Evolutionary conservation across 2,797 vertebrate genomes (phyloP).

Genomic region (Lutjanus campechanus): DNA sequence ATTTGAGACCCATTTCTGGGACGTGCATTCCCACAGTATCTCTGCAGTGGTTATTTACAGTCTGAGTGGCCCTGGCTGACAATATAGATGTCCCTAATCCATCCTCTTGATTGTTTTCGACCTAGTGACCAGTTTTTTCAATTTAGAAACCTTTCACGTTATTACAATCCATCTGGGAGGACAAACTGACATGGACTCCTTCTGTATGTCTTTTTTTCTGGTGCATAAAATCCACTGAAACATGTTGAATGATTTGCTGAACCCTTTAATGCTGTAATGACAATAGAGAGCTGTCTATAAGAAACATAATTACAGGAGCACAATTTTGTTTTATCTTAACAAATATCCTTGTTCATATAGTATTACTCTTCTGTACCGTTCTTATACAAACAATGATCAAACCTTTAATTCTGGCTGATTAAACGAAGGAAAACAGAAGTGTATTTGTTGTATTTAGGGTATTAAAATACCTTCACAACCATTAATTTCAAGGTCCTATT

Average conservation of each 20-base stretch:
- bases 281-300: too few species aligned
- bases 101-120: slow-evolving; percentile 18
- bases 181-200: neutral
- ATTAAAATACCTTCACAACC: too few species aligned
- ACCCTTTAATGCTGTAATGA: too few species aligned
- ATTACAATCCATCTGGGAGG: neutral
- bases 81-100: slow-evolving; percentile 1
- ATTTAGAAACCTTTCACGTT: neutral
- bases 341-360: too few species aligned
- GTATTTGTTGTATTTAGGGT: too few species aligned
- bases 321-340: too few species aligned
- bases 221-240: neutral
- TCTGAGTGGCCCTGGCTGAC: neutral
- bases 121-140: neutral
- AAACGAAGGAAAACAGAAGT: too few species aligned
- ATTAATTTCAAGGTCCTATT: too few species aligned
- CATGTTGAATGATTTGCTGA: neutral
- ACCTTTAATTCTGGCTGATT: too few species aligned
- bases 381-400: too few species aligned
- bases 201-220: neutral
- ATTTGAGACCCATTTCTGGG: slow-evolving; percentile 28
- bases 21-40: slow-evolving; percentile 53
- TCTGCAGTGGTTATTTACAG: slow-evolving; percentile 57
- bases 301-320: too few species aligned
- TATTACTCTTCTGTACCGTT: too few species aligned